Evolutionary conservation across 2,888 invertebrate species (phyloP), one percentile per base, ranked within the genome.

Genomic region (Oligia strigilis): DNA sequence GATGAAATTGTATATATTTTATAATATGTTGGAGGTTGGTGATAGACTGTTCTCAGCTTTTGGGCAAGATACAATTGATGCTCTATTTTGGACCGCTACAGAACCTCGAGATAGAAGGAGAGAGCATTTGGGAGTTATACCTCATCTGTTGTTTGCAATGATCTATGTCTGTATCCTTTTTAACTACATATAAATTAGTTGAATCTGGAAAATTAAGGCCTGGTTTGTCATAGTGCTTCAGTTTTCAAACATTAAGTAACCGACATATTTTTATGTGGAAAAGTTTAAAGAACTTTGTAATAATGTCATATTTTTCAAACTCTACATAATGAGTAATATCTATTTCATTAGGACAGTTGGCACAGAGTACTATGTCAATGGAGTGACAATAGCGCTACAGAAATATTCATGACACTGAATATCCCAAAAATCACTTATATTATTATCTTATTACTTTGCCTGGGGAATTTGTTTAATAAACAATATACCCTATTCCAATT

Each of bases 1-100:
- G 84, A 99, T 99, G 95, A 99, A 99, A 93, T 97, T 99, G 88
- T 99, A 99, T 94, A 99, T 99, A 93, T 99, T 99, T 97, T 99
- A 99, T 95, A 99, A 99, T 94, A 99, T 99, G 99, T 97, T 99
- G 81, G 99, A 99, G 97, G 99, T 99, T 74, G 99, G 99, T 23
- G 99, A 99, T 96, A 97, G 99, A 85, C 96, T 99, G 87, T 98
- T 99, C 93, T 99, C 99, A 79, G 99, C 99, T 58, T 99, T 99
- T 96, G 99, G 99, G 0, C 99, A 99, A 96, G 99, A 99, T 93
- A 99, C 99, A 14, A 98, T 99, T 85, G 99, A 99, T 97, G 99
- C 99, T 4, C 96, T 99, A 69, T 99, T 99, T 93, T 99, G 99
- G 99, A 99, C 99, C 8, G 99, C 99, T 0, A 99, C 99, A 11